These are phyloP conservation scores for Deilephila porcellus DNA, from an alignment of 2,888 invertebrate species.

Conservation along the genomic window DNA sequence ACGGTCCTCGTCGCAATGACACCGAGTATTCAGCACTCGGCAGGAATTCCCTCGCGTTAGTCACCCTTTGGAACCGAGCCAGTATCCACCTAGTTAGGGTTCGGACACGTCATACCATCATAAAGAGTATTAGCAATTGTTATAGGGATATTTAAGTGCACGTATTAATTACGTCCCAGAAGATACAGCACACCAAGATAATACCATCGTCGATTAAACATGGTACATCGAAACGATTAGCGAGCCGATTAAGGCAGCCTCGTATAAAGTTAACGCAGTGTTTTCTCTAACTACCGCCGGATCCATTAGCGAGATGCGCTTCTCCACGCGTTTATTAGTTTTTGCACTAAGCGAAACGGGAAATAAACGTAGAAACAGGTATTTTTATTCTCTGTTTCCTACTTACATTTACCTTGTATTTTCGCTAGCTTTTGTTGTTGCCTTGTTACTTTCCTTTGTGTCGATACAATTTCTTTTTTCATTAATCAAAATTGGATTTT, in stretches of 20 bases:
- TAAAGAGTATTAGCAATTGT: not conserved
- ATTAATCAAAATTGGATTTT: no score
- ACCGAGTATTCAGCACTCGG: not conserved
- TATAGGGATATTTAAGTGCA: not conserved
- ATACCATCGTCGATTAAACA: not conserved
- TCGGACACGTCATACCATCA: constrained; percentile 4
- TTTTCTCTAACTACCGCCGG: not conserved
- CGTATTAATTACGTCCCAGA: not conserved
- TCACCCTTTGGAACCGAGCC: constrained; percentile 45
- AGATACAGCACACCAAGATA: not conserved
- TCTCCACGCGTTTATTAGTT: not conserved
- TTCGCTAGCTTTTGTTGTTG: not conserved
- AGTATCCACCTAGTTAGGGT: constrained; percentile 28
- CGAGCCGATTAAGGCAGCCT: not conserved
- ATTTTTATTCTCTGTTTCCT: not conserved
- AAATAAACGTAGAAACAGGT: constrained; percentile 10
- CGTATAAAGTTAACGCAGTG: constrained; percentile 16
- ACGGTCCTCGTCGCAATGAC: not conserved
- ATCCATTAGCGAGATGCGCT: constrained; percentile 2
- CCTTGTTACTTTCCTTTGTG: not conserved
- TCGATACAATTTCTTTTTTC: not conserved
- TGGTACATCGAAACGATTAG: not conserved
- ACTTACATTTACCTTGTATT: not conserved
- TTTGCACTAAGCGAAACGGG: not conserved
- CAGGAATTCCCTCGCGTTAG: constrained; percentile 44